These are phyloP conservation scores for Drosophila parvula DNA, from an alignment of 1,140 invertebrate species.

Conservation along the genomic window DNA sequence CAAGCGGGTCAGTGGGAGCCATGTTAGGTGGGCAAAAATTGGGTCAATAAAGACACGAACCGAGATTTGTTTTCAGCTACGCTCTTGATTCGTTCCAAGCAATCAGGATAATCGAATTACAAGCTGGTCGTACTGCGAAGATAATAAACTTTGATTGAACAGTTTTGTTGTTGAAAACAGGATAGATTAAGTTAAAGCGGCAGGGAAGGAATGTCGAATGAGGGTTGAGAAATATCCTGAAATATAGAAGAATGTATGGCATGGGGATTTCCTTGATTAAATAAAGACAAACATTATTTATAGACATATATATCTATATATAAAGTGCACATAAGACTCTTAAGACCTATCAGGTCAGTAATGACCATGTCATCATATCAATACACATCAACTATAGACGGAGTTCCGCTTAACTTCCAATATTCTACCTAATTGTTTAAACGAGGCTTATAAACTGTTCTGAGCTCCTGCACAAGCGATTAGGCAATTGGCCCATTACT, in stretches of 20 bases:
- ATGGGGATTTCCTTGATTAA: background rate
- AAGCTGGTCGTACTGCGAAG: slow-evolving; percentile 20
- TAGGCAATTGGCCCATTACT: slow-evolving; percentile 59
- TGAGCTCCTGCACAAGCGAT: slow-evolving; percentile 37
- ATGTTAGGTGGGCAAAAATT: background rate
- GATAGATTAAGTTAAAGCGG: slow-evolving; percentile 15
- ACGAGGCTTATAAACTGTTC: slow-evolving; percentile 31
- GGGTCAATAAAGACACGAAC: slow-evolving; percentile 39
- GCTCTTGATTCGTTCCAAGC: slow-evolving; percentile 47
- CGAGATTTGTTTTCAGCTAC: slow-evolving; percentile 37
- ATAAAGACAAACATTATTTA: background rate
- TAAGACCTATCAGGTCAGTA: too few relatives aligned
- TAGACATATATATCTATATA: too few relatives aligned
- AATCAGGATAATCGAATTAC: slow-evolving; percentile 60
- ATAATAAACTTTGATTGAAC: slow-evolving; percentile 58
- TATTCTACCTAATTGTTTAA: slow-evolving; percentile 22
- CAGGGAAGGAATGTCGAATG: background rate
- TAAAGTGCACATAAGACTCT: too few relatives aligned
- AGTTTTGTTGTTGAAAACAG: slow-evolving; percentile 4
- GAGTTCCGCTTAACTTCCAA: slow-evolving; percentile 28
- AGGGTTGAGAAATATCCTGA: too few relatives aligned
- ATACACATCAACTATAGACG: background rate
- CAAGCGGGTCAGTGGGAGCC: background rate
- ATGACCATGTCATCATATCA: too few relatives aligned
- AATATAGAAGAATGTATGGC: background rate